Conservation (phyloP, 2,113 vertebrate genomes). For the Gila orcuttii region DNA sequence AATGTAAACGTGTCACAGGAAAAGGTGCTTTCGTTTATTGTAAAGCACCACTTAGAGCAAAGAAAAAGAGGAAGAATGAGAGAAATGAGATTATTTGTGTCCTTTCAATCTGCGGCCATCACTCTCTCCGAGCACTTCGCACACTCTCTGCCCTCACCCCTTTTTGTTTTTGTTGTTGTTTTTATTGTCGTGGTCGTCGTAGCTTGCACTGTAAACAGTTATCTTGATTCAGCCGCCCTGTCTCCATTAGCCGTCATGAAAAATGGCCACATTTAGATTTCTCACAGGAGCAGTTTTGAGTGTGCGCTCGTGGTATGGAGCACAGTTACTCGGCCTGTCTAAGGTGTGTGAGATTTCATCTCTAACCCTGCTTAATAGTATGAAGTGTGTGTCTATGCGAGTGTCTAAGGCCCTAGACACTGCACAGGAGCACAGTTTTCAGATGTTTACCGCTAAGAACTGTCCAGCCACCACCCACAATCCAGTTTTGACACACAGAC, state of each 20-base stretch:
- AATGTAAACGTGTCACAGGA: slow-evolving; percentile 6
- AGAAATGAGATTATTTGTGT: slow-evolving; percentile 49
- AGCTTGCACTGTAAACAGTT: slow-evolving; percentile 61
- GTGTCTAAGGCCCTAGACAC: not conserved
- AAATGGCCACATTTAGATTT: slow-evolving; percentile 57
- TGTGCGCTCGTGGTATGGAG: not conserved
- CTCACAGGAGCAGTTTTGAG: slow-evolving; percentile 33
- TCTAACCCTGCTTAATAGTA: slow-evolving; percentile 9
- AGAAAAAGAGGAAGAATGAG: slow-evolving; percentile 45
- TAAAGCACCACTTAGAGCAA: slow-evolving; percentile 68
- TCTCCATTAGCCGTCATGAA: slow-evolving; percentile 55
- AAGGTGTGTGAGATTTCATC: slow-evolving; percentile 21
- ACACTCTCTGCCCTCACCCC: slow-evolving; percentile 51
- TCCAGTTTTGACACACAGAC: slow-evolving; percentile 54
- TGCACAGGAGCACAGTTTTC: slow-evolving; percentile 35
- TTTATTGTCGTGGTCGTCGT: slow-evolving; percentile 60
- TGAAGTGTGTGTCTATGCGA: slow-evolving; percentile 31
- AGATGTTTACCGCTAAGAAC: slow-evolving; percentile 53
- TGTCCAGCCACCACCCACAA: slow-evolving; percentile 37
- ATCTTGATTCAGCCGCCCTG: slow-evolving; percentile 55
- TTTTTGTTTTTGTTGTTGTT: slow-evolving; percentile 57
- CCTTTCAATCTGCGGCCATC: slow-evolving; percentile 50
- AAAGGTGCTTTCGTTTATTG: slow-evolving; percentile 64
- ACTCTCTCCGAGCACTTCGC: slow-evolving; percentile 55
- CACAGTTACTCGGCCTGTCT: not conserved